Conservation (phyloP, 2,888 invertebrate species). For the Smittia sp. region DNA sequence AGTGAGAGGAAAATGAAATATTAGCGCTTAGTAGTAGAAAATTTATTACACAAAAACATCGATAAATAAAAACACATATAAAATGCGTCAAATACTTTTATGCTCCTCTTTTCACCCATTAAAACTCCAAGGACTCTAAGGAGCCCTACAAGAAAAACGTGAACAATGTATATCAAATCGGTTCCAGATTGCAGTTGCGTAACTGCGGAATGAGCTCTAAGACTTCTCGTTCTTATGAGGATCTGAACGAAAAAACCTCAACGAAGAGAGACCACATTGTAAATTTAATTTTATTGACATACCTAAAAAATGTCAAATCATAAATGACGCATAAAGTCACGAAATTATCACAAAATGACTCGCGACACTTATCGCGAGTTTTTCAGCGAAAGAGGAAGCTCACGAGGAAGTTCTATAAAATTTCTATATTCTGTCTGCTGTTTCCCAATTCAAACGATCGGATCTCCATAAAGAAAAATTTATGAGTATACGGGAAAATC, state of each 20-base stretch:
- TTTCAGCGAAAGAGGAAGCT: not conserved
- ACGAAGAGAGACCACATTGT: too few relatives aligned
- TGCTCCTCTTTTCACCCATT: too few relatives aligned
- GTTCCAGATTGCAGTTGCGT: too few relatives aligned
- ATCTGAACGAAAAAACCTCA: too few relatives aligned
- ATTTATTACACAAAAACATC: conserved; percentile 38
- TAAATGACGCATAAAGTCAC: conserved; percentile 5
- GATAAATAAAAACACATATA: conserved; percentile 40
- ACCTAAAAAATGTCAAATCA: not conserved
- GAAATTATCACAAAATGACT: conserved; percentile 23
- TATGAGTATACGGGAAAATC: not conserved
- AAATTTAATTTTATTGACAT: not conserved
- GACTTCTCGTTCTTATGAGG: too few relatives aligned
- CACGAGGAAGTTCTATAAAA: conserved; percentile 23
- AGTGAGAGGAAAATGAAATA: conserved; percentile 35
- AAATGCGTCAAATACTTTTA: conserved; percentile 21
- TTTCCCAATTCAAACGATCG: not conserved
- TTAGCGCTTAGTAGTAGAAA: conserved; percentile 36
- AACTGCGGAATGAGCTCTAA: too few relatives aligned
- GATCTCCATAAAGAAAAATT: not conserved
- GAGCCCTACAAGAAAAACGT: too few relatives aligned
- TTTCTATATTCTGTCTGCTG: conserved; percentile 18
- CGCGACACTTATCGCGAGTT: not conserved
- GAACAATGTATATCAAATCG: too few relatives aligned
- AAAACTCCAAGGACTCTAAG: too few relatives aligned